These are phyloP conservation scores for Dendrolimus houi DNA, from an alignment of 2,888 invertebrate species.

Conservation along the genomic window DNA sequence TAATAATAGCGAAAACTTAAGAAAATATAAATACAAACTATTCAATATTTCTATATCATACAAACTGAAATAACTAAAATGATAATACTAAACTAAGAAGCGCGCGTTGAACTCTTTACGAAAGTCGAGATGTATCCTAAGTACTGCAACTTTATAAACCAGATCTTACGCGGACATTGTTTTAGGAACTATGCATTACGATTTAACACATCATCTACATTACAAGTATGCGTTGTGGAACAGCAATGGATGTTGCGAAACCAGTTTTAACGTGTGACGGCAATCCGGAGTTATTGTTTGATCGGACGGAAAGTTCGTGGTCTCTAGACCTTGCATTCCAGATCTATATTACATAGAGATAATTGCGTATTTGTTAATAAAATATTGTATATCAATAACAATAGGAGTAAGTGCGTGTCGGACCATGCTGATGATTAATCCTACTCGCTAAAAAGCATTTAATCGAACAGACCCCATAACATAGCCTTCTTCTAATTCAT, in stretches of 20 bases:
- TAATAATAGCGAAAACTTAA: no score
- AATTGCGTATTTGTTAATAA: no score
- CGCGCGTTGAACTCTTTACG: constrained; percentile 67
- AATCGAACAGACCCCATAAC: no score
- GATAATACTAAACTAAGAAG: constrained; percentile 7
- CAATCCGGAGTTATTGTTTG: neutral
- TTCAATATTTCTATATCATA: no score
- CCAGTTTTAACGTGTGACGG: neutral
- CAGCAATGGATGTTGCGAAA: neutral
- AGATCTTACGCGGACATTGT: neutral
- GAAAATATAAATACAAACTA: no score
- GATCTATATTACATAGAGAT: neutral
- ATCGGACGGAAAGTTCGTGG: neutral
- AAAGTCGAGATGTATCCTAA: constrained; percentile 33
- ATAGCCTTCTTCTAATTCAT: no score
- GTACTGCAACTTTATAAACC: neutral
- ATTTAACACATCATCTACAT: neutral
- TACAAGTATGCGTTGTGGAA: neutral
- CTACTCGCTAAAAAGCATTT: no score
- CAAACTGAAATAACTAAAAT: no score
- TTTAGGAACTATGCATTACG: neutral
- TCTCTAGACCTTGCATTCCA: neutral
- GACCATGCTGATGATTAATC: no score
- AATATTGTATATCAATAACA: no score
- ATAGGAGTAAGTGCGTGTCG: no score